Conservation (phyloP, 2,113 vertebrate species). For the Syngnathus floridae region DNA sequence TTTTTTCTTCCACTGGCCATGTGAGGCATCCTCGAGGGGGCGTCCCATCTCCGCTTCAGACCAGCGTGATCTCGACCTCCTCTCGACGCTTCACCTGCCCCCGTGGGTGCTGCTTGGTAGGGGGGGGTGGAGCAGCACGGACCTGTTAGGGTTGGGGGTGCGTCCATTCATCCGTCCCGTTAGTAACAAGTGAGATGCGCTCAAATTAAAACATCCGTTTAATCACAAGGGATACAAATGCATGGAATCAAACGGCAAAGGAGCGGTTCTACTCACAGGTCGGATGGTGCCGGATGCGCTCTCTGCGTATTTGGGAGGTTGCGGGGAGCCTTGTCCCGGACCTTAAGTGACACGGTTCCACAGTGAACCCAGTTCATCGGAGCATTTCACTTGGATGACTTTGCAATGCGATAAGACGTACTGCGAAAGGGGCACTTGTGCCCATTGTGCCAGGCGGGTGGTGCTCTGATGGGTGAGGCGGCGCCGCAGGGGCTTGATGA, state of each 20-base stretch:
- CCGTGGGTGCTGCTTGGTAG: conserved; percentile 67
- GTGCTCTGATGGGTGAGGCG: conserved; percentile 53
- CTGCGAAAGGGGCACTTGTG: conserved; percentile 60
- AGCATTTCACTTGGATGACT: not conserved
- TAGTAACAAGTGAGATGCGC: not conserved
- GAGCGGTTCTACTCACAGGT: conserved; percentile 54
- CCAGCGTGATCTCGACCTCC: conserved; percentile 73
- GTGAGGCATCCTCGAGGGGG: conserved; percentile 13
- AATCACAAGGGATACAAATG: too few relatives aligned
- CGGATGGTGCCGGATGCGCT: conserved; percentile 54
- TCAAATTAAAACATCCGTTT: too few relatives aligned
- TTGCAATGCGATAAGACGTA: conserved; percentile 29
- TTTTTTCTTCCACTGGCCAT: not conserved
- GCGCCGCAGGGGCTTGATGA: conserved; percentile 58
- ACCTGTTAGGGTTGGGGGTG: conserved; percentile 47
- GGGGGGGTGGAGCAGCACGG: conserved; percentile 68
- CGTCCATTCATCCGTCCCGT: not conserved
- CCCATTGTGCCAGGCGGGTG: conserved; percentile 60
- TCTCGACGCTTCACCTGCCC: conserved; percentile 71
- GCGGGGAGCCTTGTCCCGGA: conserved; percentile 53
- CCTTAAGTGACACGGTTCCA: conserved; percentile 27
- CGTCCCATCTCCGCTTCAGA: conserved; percentile 38
- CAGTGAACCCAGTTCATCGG: not conserved
- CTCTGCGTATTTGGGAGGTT: conserved; percentile 69
- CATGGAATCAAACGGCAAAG: too few relatives aligned